Conservation (phyloP, 2,113 vertebrate species). For the Ammospiza caudacuta region DNA sequence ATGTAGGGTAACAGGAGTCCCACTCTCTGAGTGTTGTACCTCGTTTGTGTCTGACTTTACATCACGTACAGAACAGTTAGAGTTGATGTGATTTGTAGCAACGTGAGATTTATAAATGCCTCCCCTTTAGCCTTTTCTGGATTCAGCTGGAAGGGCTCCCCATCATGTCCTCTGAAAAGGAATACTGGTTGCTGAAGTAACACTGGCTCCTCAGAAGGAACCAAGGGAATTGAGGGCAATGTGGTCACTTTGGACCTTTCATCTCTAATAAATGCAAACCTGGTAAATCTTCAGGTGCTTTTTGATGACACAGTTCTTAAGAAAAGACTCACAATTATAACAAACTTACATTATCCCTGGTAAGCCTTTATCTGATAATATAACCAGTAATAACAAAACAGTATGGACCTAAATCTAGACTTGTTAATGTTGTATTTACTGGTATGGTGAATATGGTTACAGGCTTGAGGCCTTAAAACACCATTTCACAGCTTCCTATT, state of each 20-base stretch:
- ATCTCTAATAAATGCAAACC: neutral
- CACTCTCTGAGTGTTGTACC: neutral
- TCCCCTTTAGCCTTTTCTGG: neutral
- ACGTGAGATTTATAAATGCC: constrained; percentile 22
- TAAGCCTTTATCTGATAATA: neutral
- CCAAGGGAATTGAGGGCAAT: neutral
- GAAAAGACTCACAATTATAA: neutral
- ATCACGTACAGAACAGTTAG: neutral
- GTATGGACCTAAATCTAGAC: neutral
- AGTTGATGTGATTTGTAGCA: constrained; percentile 36
- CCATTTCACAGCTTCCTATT: neutral
- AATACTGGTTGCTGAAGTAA: neutral
- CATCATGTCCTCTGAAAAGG: constrained; percentile 3
- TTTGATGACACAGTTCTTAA: neutral
- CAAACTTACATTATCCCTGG: neutral
- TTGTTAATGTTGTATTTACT: neutral
- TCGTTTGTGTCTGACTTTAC: constrained; percentile 26
- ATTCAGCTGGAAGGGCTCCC: neutral
- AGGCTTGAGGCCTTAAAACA: neutral
- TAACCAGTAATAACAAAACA: neutral
- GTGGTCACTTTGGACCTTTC: neutral
- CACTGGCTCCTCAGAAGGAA: neutral
- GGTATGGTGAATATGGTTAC: neutral
- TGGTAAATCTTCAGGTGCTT: neutral
- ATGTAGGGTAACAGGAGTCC: neutral